Percentiles rank a stretch among this genome's conserved stretches.
These are phyloP conservation scores for Pocillopora grandis DNA, from an alignment of 92 coral and sea anemone genomes.

Conservation along the genomic window DNA sequence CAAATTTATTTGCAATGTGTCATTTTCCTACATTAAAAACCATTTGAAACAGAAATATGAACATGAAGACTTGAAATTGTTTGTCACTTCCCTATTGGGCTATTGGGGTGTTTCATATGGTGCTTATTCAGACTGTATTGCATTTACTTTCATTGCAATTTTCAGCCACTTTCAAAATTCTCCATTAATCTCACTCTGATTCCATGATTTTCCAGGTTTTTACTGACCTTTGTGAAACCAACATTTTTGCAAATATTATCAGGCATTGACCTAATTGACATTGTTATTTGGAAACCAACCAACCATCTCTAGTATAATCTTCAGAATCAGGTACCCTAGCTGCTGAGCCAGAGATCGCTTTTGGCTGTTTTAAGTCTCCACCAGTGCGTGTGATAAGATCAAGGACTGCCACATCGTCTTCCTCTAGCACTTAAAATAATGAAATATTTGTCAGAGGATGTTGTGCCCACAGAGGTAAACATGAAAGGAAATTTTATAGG, in stretches of 20 bases:
- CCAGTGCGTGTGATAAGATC: constrained; percentile 83
- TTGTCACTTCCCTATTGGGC: too few relatives aligned
- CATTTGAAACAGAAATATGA: too few relatives aligned
- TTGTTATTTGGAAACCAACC: background rate
- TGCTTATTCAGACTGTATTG: too few relatives aligned
- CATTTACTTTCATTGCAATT: too few relatives aligned
- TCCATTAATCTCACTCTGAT: too few relatives aligned
- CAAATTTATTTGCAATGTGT: too few relatives aligned
- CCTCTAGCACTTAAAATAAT: constrained; percentile 67
- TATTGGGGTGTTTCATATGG: too few relatives aligned
- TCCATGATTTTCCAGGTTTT: background rate
- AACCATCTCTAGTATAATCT: constrained; percentile 90
- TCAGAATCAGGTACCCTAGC: constrained; percentile 74
- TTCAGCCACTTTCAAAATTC: too few relatives aligned
- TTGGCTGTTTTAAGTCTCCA: constrained; percentile 75
- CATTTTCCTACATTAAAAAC: too few relatives aligned
- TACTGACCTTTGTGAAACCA: background rate
- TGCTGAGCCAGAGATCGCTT: constrained; percentile 80
- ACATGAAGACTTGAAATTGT: too few relatives aligned
- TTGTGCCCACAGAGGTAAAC: background rate
- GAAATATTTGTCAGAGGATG: background rate
- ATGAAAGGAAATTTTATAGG: background rate
- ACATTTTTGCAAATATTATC: too few relatives aligned
- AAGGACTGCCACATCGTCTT: constrained; percentile 94
- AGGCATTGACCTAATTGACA: too few relatives aligned